phyloP scores from a whole-genome alignment of 2,113 vertebrate species.

The Antechinus flavipes region DNA sequence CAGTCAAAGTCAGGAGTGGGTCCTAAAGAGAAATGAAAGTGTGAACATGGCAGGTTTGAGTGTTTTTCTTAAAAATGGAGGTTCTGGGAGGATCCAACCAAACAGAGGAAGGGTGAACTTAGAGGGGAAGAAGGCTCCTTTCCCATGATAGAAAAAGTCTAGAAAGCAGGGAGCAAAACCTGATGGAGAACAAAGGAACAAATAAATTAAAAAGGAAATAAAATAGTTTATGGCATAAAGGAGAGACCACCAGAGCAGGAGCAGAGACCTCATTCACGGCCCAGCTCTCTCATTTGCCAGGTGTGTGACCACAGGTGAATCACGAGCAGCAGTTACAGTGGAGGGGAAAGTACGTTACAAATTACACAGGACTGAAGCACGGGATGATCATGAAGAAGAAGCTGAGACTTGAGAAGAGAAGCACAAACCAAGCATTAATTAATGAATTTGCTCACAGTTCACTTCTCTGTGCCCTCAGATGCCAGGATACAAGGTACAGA shows the following conservation, averaged over 20 bases:
- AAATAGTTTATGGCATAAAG: neutral
- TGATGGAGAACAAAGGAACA: neutral
- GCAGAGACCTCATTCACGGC: neutral
- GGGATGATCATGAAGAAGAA: neutral
- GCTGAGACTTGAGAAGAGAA: neutral
- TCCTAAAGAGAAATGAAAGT: neutral
- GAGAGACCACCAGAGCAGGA: neutral
- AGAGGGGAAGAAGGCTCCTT: neutral
- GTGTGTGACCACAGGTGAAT: neutral
- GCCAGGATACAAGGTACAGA: neutral
- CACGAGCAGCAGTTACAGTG: neutral
- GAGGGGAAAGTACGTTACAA: neutral
- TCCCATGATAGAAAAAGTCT: neutral
- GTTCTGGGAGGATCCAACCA: neutral
- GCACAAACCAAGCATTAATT: neutral
- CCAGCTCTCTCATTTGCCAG: neutral
- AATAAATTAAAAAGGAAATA: too few relatives aligned
- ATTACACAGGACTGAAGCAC: neutral
- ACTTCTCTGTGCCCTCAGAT: neutral
- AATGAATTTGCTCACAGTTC: neutral
- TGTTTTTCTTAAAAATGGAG: neutral
- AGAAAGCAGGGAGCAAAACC: neutral
- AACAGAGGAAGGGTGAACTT: neutral
- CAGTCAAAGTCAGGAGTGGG: neutral
- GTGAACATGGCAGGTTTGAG: accelerated